A percentile compares a stretch with the other conserved stretches of the same genome.
phyloP scores from a whole-genome alignment of 2,113 vertebrate species.

The Clinocottus analis region DNA sequence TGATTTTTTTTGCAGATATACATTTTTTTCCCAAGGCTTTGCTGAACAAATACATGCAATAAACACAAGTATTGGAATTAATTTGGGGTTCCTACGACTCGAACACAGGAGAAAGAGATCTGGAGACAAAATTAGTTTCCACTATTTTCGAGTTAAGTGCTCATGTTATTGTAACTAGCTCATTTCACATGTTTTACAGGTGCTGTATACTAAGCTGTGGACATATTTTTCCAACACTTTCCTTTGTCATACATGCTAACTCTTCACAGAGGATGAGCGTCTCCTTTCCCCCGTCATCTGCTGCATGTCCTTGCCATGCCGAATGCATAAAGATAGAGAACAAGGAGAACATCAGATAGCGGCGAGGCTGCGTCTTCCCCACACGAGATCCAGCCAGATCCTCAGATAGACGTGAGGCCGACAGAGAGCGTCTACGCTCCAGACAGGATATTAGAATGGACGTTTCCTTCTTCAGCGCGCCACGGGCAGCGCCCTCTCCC shows the following conservation, averaged over 20 bases:
- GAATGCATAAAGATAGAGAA: conserved; percentile 52
- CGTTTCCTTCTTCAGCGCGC: conserved; percentile 71
- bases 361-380: conserved; percentile 39
- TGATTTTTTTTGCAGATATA: too few species aligned
- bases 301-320: conserved; percentile 61
- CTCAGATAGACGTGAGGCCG: conserved; percentile 71
- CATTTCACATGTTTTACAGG: not conserved
- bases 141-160: too few species aligned
- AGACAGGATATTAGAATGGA: conserved; percentile 83
- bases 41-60: too few species aligned
- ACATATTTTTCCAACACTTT: too few species aligned
- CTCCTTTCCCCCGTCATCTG: conserved; percentile 31
- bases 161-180: not conserved
- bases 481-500: conserved; percentile 65
- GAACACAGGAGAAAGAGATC: too few species aligned
- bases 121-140: too few species aligned
- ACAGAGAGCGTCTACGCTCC: conserved; percentile 52
- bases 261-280: not conserved
- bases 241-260: not conserved
- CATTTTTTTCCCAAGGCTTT: too few species aligned
- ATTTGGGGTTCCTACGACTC: too few species aligned
- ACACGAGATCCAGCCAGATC: conserved; percentile 72
- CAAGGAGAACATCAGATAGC: conserved; percentile 75
- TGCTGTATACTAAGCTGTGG: not conserved
- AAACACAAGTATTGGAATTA: too few species aligned